Base-by-base conservation (phyloP, 1,140 invertebrate genomes). In the Gonatopus flavifemur region DNA sequence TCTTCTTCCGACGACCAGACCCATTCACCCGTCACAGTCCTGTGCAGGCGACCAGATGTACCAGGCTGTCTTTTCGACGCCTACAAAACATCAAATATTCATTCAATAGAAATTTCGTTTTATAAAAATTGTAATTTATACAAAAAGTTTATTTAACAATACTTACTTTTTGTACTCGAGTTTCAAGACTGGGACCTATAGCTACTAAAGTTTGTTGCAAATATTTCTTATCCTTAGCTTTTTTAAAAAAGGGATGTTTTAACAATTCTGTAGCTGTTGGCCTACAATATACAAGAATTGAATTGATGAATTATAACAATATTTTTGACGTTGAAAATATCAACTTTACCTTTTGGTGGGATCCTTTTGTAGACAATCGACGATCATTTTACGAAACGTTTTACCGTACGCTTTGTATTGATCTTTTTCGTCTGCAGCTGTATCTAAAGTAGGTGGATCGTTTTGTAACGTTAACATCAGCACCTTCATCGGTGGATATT, bases 401-500 rank as follows among this genome's bases (percentile, higher is more conserved):
- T 98, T 98, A 20, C 97, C 94, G 70, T 98, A 99, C 6, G 87
- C 88, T 80, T 97, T 98, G 67, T 98, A 99, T 72, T 98, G 96
- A 70, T 98, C 96, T 72, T 96, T 98, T 52, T 97, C 91, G 58
- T 97, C 93, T 0, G 94, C 91, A 24, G 86, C 91, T 1, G 96
- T 96, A 65, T 99, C 98, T 59, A 99, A 80, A 22, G 89, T 92
- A 3, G 98, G 98, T 12, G 98, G 96, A 67, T 99, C 97, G 69
- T 99, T 99, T 78, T 98, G 94, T 24, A 99, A 77, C 0, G 96
- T 98, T 24, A 98, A 78, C 94, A 98, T 98, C 8, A 98, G 79
- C 3, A 98, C 94, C 78, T 99, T 99, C 96, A 99, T 98, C 1
- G 97, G 96, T 31, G 97, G 95, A 77, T 96, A 98, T 73, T 97